Evolutionary conservation across 2,113 vertebrate species (phyloP).

Genomic region (Halcyon malimbica): DNA sequence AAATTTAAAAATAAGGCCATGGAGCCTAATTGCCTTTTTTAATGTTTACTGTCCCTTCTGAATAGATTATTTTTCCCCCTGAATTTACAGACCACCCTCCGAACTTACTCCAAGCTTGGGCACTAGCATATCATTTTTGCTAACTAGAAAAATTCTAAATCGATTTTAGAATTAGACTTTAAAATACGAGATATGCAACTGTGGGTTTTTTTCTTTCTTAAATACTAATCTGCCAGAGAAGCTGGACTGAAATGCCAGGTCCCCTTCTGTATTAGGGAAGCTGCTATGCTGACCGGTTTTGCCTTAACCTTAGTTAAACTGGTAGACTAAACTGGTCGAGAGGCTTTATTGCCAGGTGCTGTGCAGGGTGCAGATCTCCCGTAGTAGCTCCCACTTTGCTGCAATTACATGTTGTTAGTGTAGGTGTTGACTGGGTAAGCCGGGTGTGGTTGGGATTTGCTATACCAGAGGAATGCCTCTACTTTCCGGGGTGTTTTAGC

Average conservation of each 20-base stretch:
- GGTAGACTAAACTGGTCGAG: not conserved
- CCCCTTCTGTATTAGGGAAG: not conserved
- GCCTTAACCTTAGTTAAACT: not conserved
- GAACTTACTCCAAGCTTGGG: not conserved
- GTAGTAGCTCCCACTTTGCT: not conserved
- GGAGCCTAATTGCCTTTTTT: not conserved
- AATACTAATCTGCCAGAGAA: not conserved
- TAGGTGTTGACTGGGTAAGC: not conserved
- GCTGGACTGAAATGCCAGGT: not conserved
- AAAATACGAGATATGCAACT: not conserved
- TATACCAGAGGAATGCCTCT: not conserved
- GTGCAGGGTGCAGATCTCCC: not conserved
- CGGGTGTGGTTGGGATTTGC: not conserved
- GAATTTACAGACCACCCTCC: not conserved
- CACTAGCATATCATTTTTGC: not conserved
- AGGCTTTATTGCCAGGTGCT: not conserved
- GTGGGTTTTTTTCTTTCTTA: not conserved
- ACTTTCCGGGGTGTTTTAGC: not conserved
- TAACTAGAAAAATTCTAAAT: not conserved
- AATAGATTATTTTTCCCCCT: not conserved
- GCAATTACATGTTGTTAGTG: not conserved
- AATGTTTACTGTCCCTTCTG: not conserved
- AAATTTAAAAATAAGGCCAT: not conserved
- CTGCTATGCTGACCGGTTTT: not conserved
- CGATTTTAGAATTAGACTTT: not conserved